These are phyloP conservation scores for Dinoponera quadriceps DNA, from an alignment of 1,140 invertebrate species.

Conservation along the genomic window DNA sequence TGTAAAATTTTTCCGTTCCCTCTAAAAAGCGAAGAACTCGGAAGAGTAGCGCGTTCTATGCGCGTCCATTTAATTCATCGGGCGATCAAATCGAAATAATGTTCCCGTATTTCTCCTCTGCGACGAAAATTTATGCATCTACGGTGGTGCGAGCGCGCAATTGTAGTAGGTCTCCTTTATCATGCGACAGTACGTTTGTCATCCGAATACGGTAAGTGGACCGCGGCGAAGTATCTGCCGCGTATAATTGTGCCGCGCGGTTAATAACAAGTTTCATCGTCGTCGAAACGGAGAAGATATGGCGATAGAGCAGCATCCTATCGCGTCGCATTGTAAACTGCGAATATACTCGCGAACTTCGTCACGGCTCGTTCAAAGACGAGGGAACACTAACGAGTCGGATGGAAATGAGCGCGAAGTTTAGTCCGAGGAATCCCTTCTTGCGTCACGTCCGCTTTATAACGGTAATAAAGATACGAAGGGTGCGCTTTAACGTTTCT, in stretches of 20 bases:
- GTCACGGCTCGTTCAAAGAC: slow-evolving; percentile 33
- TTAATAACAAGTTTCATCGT: slow-evolving; percentile 44
- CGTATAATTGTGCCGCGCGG: slow-evolving; percentile 7
- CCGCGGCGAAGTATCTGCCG: background rate
- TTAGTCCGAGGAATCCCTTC: slow-evolving; percentile 16
- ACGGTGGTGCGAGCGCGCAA: background rate
- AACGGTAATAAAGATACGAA: slow-evolving; percentile 37
- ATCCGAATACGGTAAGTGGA: slow-evolving; percentile 11
- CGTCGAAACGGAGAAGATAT: slow-evolving; percentile 23
- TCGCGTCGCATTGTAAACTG: slow-evolving; percentile 34
- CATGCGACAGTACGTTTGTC: slow-evolving; percentile 17
- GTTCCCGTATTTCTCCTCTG: background rate
- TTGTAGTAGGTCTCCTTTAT: slow-evolving; percentile 27
- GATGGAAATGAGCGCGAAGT: slow-evolving; percentile 38
- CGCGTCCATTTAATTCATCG: background rate
- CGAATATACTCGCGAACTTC: slow-evolving; percentile 26
- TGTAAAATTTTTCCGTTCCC: background rate
- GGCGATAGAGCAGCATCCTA: slow-evolving; percentile 10
- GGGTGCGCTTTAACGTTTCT: slow-evolving; percentile 22
- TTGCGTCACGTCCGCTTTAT: slow-evolving; percentile 11
- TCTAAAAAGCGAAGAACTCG: background rate
- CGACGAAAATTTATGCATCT: slow-evolving; percentile 14
- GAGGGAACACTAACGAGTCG: slow-evolving; percentile 34
- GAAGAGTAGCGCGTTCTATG: background rate
- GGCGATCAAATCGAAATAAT: slow-evolving; percentile 9